Evolutionary conservation across 2,113 vertebrate genomes (phyloP), one percentile per base, ranked within the genome.

Genomic region (Neolamprologus sp.): DNA sequence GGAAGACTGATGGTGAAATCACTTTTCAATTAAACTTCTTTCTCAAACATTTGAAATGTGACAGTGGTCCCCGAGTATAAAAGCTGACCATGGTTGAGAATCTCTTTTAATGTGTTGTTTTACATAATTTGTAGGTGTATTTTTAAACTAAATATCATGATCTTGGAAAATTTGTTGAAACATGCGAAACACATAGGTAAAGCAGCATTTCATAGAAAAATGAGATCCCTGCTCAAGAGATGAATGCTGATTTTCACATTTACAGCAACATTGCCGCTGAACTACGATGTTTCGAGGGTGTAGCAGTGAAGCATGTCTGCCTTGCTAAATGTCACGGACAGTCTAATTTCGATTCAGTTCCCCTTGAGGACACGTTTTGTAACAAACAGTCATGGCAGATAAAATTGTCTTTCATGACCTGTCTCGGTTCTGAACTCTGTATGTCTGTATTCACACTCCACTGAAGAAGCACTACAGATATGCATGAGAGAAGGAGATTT

Each of bases 281-380:
- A 40, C 28, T 21, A 1, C 49, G 4, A 82, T 81, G 88, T 81
- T 91, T 87, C n/a, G 3, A 78, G 81, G 68, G 81, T 81, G 28
- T 8, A 85, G 63, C 75, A 33, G 49, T 26, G n/a, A 75, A 54
- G 65, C 80, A 63, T 6, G 33, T 53, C 51, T 63, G 68, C 40
- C 31, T 49, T 2, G 11, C 26, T 88, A 86, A 90, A 92, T 91
- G 88, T 93, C 83, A 93, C n/a, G 12, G 49, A 82, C 86, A 80
- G 65, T 82, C 57, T 85, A 28, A 73, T 51, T 91, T 87, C 55
- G 16, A 88, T 75, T 83, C 80, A 31, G 26, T 26, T 80, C 9
- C 79, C 68, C 58, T 87, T 23, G 21, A 87, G 65, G 51, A 84
- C 68, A 85, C 35, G 42, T 82, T 85, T 35, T 21, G 73, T 47